Conservation (phyloP, 1,140 invertebrate species). For the Argopecten irradians region DNA sequence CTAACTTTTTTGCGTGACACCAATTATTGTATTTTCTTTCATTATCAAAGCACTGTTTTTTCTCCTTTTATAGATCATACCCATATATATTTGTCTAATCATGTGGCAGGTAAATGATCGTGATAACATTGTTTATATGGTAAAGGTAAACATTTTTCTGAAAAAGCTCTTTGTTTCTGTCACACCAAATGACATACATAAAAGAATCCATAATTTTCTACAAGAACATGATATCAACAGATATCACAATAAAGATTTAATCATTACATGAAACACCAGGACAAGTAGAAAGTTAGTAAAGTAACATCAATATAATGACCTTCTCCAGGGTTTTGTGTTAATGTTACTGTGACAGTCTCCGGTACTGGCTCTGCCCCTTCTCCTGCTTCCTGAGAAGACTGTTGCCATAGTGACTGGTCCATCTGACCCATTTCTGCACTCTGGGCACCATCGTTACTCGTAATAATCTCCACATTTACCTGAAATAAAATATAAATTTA, state of each 20-base stretch:
- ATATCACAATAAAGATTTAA: not conserved
- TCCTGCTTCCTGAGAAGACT: slow-evolving; percentile 34
- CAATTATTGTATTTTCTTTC: too few species aligned
- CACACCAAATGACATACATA: too few species aligned
- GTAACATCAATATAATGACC: slow-evolving; percentile 59
- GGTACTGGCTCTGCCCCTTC: slow-evolving; percentile 56
- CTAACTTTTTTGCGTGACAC: not conserved
- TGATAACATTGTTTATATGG: too few species aligned
- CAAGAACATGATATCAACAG: not conserved
- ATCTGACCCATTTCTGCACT: not conserved
- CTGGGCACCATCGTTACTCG: not conserved
- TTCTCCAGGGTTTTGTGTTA: slow-evolving; percentile 74
- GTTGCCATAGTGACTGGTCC: slow-evolving; percentile 56
- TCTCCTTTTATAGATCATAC: too few species aligned
- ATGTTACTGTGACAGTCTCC: slow-evolving; percentile 75
- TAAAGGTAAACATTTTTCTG: too few species aligned
- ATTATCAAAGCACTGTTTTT: too few species aligned
- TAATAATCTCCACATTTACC: slow-evolving; percentile 70
- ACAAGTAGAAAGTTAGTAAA: not conserved
- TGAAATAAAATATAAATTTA: slow-evolving; percentile 52
- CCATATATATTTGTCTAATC: too few species aligned
- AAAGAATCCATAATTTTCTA: too few species aligned
- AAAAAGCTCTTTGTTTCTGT: too few species aligned
- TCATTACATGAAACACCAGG: not conserved
- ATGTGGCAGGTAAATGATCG: too few species aligned